phyloP scores from a whole-genome alignment of 2,888 invertebrate species.

The Vandiemenella viatica region DNA sequence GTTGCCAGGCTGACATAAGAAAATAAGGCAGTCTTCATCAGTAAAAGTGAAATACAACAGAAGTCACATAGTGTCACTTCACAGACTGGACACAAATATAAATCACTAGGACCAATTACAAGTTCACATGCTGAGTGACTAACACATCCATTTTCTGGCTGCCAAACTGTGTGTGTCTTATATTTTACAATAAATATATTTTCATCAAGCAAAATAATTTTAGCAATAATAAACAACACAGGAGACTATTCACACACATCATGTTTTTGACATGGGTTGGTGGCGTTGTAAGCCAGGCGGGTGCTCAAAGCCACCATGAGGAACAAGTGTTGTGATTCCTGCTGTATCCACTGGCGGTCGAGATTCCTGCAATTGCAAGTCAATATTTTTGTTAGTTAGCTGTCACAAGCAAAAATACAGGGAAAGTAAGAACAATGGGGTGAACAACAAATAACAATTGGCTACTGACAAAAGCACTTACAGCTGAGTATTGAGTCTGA shows the following conservation, averaged over 20 bases:
- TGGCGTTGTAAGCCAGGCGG: slow-evolving; percentile 2
- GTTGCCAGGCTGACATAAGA: background rate
- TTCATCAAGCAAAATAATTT: background rate
- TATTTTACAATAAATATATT: slow-evolving; percentile 4
- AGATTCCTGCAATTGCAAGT: slow-evolving; percentile 2
- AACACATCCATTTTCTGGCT: background rate
- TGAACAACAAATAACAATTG: too few species aligned
- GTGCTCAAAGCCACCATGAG: background rate
- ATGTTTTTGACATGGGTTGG: background rate
- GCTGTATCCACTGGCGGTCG: background rate
- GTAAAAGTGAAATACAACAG: background rate
- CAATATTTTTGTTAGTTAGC: too few species aligned
- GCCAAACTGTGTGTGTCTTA: background rate
- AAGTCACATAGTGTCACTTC: background rate
- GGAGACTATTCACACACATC: background rate
- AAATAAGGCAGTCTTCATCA: slow-evolving; percentile 2
- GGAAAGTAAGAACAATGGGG: too few species aligned
- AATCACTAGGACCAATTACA: too few species aligned
- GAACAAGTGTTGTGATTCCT: background rate
- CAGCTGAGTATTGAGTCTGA: slow-evolving; percentile 5
- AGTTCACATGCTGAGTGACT: background rate
- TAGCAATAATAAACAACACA: background rate
- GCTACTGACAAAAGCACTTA: too few species aligned
- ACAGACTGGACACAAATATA: too few species aligned
- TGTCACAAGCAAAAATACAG: too few species aligned